Evolutionary conservation across 2,113 vertebrate species (phyloP), one percentile per base, ranked within the genome.

Genomic region (Callithrix jacchus): DNA sequence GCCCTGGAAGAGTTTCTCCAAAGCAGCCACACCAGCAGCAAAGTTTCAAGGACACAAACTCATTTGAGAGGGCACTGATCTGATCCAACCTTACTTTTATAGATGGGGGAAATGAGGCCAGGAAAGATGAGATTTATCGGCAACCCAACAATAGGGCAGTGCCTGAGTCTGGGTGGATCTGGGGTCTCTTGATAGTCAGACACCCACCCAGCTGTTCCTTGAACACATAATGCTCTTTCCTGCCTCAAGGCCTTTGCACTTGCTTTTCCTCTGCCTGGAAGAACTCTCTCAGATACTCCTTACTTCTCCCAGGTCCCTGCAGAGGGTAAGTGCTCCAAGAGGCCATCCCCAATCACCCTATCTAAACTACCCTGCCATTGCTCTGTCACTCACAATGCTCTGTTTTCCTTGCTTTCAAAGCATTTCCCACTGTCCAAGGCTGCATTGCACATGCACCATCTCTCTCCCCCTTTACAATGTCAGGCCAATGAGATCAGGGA

Each of bases 361-460:
- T 23, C 56, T 74, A n/a, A 74, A 58, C 0, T 5, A 66, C 56
- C 35, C 66, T 37, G 76, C 85, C 86, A 25, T 3, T 3, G 6
- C 27, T 37, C 37, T 56, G 5, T 47, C 73, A 32, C 64, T 68
- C 32, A 20, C 37, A 5, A 23, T 20, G 25, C 42, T 42, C 47
- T 17, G 17, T 32, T 1, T 18, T 25, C 6, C 32, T 14, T 87
- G 89, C 27, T 91, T 54, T n/a, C 79, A 11, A 2, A 1, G 42
- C 16, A 1, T 32, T 84, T 77, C 20, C 27, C 23, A 35, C 32
- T 21, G n/a, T 49, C 58, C 17, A 8, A 3, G 0, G 4, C 61
- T 49, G n/a, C 77, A n/a, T 0, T 6, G 23, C 42, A 61, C 47
- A 73, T 25, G 23, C 3, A 1, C 35, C 1, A 0, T 66, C 37